phyloP scores from a whole-genome alignment of 2,113 vertebrate species.

The Cichladusa arquata region DNA sequence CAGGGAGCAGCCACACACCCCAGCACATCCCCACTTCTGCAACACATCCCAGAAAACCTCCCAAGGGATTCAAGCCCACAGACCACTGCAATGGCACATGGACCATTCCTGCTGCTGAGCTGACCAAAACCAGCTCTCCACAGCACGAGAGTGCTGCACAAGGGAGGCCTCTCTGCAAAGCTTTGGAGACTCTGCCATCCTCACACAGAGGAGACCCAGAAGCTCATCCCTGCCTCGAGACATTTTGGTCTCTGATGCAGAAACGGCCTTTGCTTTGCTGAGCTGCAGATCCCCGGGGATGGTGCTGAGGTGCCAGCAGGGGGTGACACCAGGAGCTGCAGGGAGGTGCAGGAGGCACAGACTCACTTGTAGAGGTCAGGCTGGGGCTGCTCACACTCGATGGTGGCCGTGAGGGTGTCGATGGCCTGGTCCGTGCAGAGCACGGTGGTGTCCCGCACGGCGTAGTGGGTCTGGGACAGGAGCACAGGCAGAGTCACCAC shows the following conservation, averaged over 20 bases:
- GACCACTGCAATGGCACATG: fast-evolving
- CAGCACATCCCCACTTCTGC: background rate
- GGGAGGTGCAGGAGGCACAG: background rate
- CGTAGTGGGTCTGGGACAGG: conserved; percentile 85
- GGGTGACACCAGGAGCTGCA: background rate
- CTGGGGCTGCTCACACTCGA: conserved; percentile 97
- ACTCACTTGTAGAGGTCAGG: conserved; percentile 98
- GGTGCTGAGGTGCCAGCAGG: background rate
- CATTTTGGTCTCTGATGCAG: background rate
- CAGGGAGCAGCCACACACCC: background rate
- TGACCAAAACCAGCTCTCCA: background rate
- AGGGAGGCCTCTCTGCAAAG: background rate
- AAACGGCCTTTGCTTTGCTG: fast-evolving
- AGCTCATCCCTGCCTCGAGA: background rate
- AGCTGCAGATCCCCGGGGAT: fast-evolving
- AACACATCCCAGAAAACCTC: background rate
- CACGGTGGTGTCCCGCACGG: conserved; percentile 82
- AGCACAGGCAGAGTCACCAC: background rate
- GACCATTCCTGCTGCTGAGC: background rate
- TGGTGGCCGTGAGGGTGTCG: conserved; percentile 82
- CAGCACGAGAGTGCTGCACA: fast-evolving
- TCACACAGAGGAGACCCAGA: fast-evolving
- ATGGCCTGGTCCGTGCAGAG: conserved; percentile 80
- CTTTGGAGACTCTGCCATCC: background rate
- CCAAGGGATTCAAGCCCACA: background rate